phyloP scores from a whole-genome alignment of 2,888 invertebrate species.

The Crocallis elinguaria region DNA sequence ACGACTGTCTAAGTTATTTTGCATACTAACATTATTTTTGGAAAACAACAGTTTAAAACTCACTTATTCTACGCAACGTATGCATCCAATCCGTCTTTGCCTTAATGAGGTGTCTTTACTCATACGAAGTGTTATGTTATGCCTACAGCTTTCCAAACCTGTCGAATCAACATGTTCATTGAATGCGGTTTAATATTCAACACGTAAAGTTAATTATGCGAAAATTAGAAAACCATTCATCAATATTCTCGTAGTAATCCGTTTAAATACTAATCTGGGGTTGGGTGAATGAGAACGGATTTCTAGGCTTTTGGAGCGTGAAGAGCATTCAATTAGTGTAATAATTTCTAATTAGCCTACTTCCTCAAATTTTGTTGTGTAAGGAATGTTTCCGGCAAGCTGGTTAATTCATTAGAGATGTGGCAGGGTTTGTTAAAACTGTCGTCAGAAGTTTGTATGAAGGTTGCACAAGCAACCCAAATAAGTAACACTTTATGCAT shows the following conservation, averaged over 20 bases:
- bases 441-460: too few species aligned
- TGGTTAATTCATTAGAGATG: too few species aligned
- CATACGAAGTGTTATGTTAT: conserved; percentile 14
- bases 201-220: conserved; percentile 27
- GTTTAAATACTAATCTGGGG: conserved; percentile 37
- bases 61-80: too few species aligned
- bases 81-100: too few species aligned
- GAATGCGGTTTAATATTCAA: conserved; percentile 38
- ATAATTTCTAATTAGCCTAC: conserved; percentile 12
- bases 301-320: conserved; percentile 25
- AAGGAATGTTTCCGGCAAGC: neutral
- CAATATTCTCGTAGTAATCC: conserved; percentile 30
- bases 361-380: neutral
- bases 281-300: conserved; percentile 38
- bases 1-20: too few species aligned
- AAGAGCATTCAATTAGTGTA: conserved; percentile 29
- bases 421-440: too few species aligned
- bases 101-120: too few species aligned
- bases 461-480: too few species aligned
- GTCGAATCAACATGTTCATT: conserved; percentile 36
- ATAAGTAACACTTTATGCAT: too few species aligned
- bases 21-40: too few species aligned
- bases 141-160: conserved; percentile 22
- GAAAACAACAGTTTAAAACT: too few species aligned
- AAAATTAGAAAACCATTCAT: conserved; percentile 17